Conservation (phyloP, 2,888 invertebrate genomes). For the Leucophenga maculata region DNA sequence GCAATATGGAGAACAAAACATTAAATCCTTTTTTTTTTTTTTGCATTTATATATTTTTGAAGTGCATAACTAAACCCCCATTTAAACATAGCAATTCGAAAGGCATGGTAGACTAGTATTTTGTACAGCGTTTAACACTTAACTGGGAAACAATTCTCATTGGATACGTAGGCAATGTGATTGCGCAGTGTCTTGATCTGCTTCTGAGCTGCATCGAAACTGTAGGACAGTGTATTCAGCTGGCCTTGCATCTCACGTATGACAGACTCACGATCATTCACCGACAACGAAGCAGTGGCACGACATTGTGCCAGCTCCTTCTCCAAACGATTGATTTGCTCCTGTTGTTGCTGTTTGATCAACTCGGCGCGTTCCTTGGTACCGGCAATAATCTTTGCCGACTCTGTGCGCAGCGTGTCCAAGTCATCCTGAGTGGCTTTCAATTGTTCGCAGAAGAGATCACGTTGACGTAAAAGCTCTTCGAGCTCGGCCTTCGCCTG, state of each 20-base stretch:
- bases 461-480: constrained; percentile 61
- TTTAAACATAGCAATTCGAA: too few species aligned
- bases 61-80: too few species aligned
- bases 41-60: too few species aligned
- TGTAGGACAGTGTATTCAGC: constrained; percentile 67
- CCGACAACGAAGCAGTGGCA: constrained; percentile 67
- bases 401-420: constrained; percentile 69
- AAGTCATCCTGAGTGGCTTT: constrained; percentile 65
- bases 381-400: constrained; percentile 69
- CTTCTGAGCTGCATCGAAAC: constrained; percentile 70
- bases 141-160: constrained; percentile 69
- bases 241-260: constrained; percentile 71
- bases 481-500: constrained; percentile 58
- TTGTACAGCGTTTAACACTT: constrained; percentile 45
- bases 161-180: constrained; percentile 69
- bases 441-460: constrained; percentile 66
- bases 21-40: too few species aligned
- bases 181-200: constrained; percentile 71
- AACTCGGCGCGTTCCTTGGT: constrained; percentile 68
- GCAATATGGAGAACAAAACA: too few species aligned
- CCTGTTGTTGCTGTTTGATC: constrained; percentile 58
- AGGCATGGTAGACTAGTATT: too few species aligned
- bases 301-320: constrained; percentile 70
- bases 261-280: constrained; percentile 69
- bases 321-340: constrained; percentile 67